phyloP scores from a whole-genome alignment of 2,888 invertebrate genomes.

The Lasiommata megera region DNA sequence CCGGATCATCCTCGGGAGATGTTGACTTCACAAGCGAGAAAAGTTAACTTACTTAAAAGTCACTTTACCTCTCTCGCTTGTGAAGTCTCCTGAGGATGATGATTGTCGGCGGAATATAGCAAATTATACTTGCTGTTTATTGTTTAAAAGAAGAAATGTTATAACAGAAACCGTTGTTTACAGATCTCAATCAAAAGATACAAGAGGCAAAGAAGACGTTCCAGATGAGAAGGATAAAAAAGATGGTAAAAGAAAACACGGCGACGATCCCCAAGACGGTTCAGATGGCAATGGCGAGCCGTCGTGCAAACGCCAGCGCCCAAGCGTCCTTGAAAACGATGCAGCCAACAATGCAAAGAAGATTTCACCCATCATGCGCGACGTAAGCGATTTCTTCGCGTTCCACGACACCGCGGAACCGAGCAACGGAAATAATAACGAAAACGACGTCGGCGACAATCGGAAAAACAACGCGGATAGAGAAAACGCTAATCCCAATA shows the following conservation, averaged over 20 bases:
- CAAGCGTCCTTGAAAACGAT: not conserved
- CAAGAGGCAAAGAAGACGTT: not conserved
- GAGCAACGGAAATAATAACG: not conserved
- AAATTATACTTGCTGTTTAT: too few species aligned
- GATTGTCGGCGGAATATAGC: too few species aligned
- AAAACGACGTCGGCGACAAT: not conserved
- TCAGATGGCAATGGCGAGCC: not conserved
- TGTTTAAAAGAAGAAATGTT: not conserved
- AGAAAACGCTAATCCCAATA: not conserved
- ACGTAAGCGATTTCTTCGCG: not conserved
- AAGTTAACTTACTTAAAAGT: too few species aligned
- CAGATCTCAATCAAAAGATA: not conserved
- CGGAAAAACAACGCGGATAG: not conserved
- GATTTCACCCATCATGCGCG: not conserved
- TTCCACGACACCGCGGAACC: not conserved
- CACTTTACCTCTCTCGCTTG: too few species aligned
- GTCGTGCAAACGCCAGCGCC: not conserved
- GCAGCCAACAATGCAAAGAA: not conserved
- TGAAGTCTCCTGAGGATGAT: too few species aligned
- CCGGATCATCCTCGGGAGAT: too few species aligned
- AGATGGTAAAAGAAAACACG: conserved; percentile 10
- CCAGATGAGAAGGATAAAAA: conserved; percentile 2
- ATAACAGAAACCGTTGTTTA: not conserved
- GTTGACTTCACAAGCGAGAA: too few species aligned
- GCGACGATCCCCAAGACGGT: not conserved